phyloP scores from a whole-genome alignment of 2,113 vertebrate genomes.

The Tichodroma muraria region DNA sequence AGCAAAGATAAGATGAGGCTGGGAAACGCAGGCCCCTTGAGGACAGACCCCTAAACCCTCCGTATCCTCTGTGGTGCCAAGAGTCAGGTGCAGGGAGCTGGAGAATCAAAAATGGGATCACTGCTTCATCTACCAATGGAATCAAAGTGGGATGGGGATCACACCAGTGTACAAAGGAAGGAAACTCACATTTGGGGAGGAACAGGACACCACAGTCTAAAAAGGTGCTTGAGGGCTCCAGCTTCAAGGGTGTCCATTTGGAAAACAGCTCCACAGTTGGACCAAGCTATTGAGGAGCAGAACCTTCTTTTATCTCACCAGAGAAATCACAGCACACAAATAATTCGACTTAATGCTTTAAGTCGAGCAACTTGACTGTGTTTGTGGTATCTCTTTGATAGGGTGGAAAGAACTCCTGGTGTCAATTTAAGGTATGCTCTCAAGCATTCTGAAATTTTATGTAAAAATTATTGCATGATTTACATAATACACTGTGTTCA shows the following conservation, averaged over 20 bases:
- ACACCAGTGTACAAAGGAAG: neutral
- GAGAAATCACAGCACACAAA: neutral
- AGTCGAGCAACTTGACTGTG: neutral
- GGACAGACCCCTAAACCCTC: neutral
- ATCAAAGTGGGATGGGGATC: neutral
- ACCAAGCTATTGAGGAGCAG: neutral
- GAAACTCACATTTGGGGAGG: neutral
- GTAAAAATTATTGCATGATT: neutral
- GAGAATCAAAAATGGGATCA: neutral
- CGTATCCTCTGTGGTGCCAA: neutral
- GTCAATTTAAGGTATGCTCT: neutral
- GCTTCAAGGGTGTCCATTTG: neutral
- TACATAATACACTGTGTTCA: neutral
- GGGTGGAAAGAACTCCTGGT: neutral
- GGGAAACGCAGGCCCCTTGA: neutral
- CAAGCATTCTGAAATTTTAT: neutral
- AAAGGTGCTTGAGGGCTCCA: neutral
- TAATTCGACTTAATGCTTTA: too few species aligned
- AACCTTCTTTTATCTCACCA: neutral
- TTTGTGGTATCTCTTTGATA: neutral
- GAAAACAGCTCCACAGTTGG: neutral
- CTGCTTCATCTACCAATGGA: neutral
- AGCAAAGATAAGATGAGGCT: neutral
- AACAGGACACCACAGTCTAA: neutral
- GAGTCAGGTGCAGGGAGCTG: accelerated